These are phyloP conservation scores for Megalurothrips usitatus DNA, from an alignment of 2,888 invertebrate species.

Conservation along the genomic window DNA sequence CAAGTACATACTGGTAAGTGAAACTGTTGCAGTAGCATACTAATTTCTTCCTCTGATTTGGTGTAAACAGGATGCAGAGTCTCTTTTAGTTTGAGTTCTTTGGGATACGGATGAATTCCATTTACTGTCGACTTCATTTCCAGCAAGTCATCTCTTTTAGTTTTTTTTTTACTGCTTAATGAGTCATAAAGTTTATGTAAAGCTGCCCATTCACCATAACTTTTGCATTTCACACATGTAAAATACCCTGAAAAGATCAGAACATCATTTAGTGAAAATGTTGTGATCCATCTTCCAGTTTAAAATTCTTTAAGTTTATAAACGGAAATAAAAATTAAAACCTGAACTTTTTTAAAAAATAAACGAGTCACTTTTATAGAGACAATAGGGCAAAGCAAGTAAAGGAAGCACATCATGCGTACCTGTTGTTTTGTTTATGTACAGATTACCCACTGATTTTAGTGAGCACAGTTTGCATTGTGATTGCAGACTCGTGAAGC, in stretches of 20 bases:
- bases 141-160: background rate
- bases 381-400: background rate
- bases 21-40: background rate
- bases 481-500: background rate
- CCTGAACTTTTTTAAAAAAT: too few relatives aligned
- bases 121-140: background rate
- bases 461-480: background rate
- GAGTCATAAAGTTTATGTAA: background rate
- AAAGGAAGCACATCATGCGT: background rate
- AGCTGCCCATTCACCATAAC: background rate
- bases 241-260: background rate
- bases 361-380: background rate
- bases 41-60: background rate
- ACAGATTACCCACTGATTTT: constrained; percentile 2
- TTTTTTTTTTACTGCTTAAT: background rate
- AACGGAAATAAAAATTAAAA: background rate
- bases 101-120: background rate
- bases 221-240: constrained; percentile 3
- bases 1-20: background rate
- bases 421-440: constrained; percentile 25
- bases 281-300: background rate
- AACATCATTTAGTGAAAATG: background rate
- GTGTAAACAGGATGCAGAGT: background rate
- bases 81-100: background rate
- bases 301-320: background rate